Evolutionary conservation across 2,888 invertebrate genomes (phyloP).

Genomic region (Eristalinus sepulchralis): DNA sequence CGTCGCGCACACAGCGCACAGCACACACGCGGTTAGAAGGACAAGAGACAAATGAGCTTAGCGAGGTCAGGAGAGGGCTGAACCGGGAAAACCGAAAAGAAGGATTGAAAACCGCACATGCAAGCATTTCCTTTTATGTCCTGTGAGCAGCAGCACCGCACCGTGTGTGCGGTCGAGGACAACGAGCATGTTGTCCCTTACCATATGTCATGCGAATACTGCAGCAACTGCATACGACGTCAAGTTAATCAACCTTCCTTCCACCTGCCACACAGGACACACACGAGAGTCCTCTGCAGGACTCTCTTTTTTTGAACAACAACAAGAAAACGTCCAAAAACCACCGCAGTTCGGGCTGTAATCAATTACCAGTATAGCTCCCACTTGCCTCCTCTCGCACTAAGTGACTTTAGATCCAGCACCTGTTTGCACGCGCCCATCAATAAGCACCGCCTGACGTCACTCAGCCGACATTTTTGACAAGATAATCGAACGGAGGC

Average conservation of each 20-base stretch:
- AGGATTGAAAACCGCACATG: constrained; percentile 58
- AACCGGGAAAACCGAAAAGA: constrained; percentile 4
- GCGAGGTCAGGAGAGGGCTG: neutral
- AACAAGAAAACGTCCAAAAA: neutral
- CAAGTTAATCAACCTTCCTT: constrained; percentile 50
- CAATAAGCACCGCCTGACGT: neutral
- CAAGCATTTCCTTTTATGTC: constrained; percentile 24
- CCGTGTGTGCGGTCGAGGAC: neutral
- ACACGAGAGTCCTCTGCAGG: neutral
- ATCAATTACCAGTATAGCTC: neutral
- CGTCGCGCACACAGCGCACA: neutral
- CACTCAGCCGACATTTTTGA: neutral
- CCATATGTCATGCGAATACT: constrained; percentile 55
- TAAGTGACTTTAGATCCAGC: neutral
- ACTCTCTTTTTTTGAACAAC: too few species aligned
- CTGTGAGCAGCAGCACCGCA: constrained; percentile 2
- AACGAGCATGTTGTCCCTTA: constrained; percentile 34
- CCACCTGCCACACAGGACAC: neutral
- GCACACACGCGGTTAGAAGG: neutral
- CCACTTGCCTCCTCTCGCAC: neutral
- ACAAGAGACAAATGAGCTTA: constrained; percentile 21
- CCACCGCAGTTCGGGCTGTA: neutral
- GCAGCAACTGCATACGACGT: constrained; percentile 37
- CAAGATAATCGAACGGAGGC: constrained; percentile 1
- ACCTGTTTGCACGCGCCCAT: constrained; percentile 19